Conservation (phyloP, 53 echinoderm and acorn worm species). For the Paracentrotus lividus region DNA sequence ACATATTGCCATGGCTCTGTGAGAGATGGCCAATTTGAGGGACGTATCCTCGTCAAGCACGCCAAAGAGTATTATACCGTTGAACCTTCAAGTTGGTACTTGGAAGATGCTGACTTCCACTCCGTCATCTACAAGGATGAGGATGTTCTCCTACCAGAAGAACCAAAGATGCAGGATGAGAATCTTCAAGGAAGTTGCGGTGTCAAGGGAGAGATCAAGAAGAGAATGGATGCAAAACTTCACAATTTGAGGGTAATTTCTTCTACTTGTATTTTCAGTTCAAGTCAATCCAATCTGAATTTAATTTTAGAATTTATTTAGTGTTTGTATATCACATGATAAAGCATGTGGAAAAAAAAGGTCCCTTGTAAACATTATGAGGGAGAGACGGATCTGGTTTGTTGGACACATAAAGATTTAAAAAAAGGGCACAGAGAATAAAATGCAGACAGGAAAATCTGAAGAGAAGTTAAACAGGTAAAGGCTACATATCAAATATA, state of each 20-base stretch:
- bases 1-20: conserved; percentile 85
- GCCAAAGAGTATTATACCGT: conserved; percentile 72
- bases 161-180: conserved; percentile 34
- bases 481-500: too few species aligned
- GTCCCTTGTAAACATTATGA: too few species aligned
- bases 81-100: conserved; percentile 79
- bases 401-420: too few species aligned
- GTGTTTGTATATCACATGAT: too few species aligned
- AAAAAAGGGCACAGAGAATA: too few species aligned
- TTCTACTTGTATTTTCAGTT: neutral
- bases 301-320: too few species aligned
- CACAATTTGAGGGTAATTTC: conserved; percentile 64
- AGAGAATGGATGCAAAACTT: conserved; percentile 81
- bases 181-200: conserved; percentile 78
- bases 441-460: too few species aligned
- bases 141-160: conserved; percentile 67
- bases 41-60: conserved; percentile 69
- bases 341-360: too few species aligned
- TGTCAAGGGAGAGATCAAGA: conserved; percentile 75
- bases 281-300: too few species aligned
- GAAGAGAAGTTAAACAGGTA: too few species aligned
- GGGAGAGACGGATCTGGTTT: too few species aligned
- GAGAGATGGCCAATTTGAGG: conserved; percentile 82
- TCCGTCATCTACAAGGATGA: conserved; percentile 86
- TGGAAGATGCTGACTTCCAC: conserved; percentile 75